A percentile compares a stretch with the other conserved stretches of the same genome.
Evolutionary conservation across 2,113 vertebrate genomes (phyloP).

Genomic region (Cettia cetti): DNA sequence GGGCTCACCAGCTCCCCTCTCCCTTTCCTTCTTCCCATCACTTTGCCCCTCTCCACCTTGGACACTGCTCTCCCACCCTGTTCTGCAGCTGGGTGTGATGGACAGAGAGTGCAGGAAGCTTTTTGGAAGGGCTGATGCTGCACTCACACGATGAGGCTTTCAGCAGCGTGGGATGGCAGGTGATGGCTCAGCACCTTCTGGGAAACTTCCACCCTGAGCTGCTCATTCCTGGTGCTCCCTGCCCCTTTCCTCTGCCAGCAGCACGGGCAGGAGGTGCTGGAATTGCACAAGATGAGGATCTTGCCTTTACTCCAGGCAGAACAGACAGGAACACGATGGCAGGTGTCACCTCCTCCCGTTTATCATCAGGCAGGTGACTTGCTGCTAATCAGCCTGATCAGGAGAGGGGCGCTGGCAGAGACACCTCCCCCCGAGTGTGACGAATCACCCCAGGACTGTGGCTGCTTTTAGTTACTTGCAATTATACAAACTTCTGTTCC

Average conservation of each 20-base stretch:
- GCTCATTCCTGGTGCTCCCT: background rate
- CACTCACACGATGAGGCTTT: background rate
- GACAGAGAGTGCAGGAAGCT: background rate
- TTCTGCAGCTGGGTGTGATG: background rate
- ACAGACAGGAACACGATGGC: accelerated
- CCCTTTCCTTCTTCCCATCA: background rate
- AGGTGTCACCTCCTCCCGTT: background rate
- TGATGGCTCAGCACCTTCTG: background rate
- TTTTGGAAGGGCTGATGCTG: background rate
- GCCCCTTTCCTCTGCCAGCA: background rate
- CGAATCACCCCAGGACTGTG: background rate
- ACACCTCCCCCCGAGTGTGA: background rate
- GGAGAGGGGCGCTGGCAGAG: background rate
- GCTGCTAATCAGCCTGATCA: background rate
- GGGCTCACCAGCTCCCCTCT: background rate
- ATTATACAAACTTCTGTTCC: background rate
- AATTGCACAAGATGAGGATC: background rate
- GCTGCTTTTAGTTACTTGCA: background rate
- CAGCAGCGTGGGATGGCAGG: background rate
- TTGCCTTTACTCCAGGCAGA: background rate
- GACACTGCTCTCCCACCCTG: background rate
- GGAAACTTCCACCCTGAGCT: background rate
- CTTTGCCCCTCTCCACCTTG: accelerated
- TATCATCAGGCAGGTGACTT: background rate
- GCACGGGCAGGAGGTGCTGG: background rate